Evolutionary conservation across 2,888 invertebrate genomes (phyloP).

Genomic region (Drosophila mercatorum): DNA sequence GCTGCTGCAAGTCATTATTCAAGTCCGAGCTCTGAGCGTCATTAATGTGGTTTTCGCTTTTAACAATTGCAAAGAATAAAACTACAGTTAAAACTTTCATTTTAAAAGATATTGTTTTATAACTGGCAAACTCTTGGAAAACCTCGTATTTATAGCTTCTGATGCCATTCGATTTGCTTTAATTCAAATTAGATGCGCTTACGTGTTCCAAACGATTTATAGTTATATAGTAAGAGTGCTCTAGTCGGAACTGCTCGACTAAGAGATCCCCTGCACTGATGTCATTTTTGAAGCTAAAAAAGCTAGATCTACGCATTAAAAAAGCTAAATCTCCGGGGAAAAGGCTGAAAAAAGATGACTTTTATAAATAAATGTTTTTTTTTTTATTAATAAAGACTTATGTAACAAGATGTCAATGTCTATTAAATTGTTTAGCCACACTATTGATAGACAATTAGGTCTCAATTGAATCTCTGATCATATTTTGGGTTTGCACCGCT

Average conservation of each 20-base stretch:
- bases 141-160: neutral
- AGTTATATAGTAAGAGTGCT: neutral
- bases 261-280: too few relatives aligned
- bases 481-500: slow-evolving; percentile 5
- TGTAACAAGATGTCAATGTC: slow-evolving; percentile 34
- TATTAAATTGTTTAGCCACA: slow-evolving; percentile 43
- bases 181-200: neutral
- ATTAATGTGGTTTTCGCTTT: neutral
- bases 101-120: too few relatives aligned
- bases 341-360: too few relatives aligned
- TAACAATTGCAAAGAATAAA: neutral
- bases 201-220: neutral
- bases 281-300: too few relatives aligned
- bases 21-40: neutral
- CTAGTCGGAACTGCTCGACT: too few relatives aligned
- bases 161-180: neutral
- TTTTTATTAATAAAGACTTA: too few relatives aligned
- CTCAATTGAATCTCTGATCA: slow-evolving; percentile 52
- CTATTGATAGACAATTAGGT: slow-evolving; percentile 68
- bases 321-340: too few relatives aligned
- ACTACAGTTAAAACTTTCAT: neutral
- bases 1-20: too few relatives aligned
- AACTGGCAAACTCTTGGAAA: too few relatives aligned
- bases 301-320: too few relatives aligned
- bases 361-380: too few relatives aligned